These are phyloP conservation scores for Coreius guichenoti DNA, from an alignment of 2,797 vertebrate species.

Conservation along the genomic window DNA sequence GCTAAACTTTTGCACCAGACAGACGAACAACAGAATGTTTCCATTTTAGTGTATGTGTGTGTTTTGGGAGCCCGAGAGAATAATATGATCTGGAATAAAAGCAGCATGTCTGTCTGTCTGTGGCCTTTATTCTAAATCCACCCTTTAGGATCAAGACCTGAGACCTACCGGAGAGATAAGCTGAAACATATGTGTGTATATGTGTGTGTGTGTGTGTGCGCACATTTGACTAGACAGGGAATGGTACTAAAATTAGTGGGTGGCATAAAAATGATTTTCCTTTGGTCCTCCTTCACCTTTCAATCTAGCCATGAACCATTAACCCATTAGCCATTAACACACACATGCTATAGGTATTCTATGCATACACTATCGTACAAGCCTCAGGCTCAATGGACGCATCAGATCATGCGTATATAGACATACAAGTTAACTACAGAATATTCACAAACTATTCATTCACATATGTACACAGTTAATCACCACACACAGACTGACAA, in stretches of 20 bases:
- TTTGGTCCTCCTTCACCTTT: conserved; percentile 70
- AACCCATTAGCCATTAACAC: too few relatives aligned
- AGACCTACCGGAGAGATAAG: conserved; percentile 53
- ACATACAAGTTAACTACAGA: not conserved
- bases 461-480: conserved; percentile 25
- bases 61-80: conserved; percentile 14
- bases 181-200: conserved; percentile 48
- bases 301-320: conserved; percentile 23
- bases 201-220: conserved; percentile 25
- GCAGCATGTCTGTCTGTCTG: conserved; percentile 36
- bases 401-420: conserved; percentile 7
- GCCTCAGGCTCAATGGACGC: not conserved
- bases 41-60: conserved; percentile 9
- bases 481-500: conserved; percentile 38
- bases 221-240: conserved; percentile 10
- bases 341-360: conserved; percentile 40
- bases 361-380: not conserved
- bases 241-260: conserved; percentile 10
- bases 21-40: conserved; percentile 26
- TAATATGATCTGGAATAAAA: conserved; percentile 37
- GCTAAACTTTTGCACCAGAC: not conserved
- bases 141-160: conserved; percentile 23
- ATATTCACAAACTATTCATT: not conserved
- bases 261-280: conserved; percentile 51
- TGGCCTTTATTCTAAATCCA: conserved; percentile 38